Percentiles rank a stretch among this genome's conserved stretches.
These are phyloP conservation scores for Mico argentatus DNA, from an alignment of 2,797 vertebrate genomes.

Conservation along the genomic window DNA sequence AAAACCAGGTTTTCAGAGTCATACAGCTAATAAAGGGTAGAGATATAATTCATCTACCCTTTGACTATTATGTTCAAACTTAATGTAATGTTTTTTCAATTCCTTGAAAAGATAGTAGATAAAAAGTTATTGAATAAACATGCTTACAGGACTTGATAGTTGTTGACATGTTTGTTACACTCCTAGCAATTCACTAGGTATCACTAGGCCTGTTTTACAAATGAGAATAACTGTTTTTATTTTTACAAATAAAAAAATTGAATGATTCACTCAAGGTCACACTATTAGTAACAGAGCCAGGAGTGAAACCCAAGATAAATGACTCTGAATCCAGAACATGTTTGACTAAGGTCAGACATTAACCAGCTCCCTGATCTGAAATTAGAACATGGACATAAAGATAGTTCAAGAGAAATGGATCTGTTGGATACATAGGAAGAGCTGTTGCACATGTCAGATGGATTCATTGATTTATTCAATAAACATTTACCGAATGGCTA, in stretches of 20 bases:
- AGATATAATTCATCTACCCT: not conserved
- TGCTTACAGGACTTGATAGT: not conserved
- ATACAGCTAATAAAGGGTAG: not conserved
- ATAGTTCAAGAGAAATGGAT: conserved; percentile 44
- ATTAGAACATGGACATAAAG: conserved; percentile 34
- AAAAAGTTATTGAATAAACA: not conserved
- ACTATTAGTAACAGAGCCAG: conserved; percentile 41
- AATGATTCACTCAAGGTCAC: conserved; percentile 36
- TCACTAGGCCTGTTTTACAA: conserved; percentile 34
- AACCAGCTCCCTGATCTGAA: conserved; percentile 51
- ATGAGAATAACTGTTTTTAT: conserved; percentile 21
- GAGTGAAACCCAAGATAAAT: conserved; percentile 53
- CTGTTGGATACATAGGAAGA: not conserved
- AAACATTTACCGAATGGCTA: conserved; percentile 21
- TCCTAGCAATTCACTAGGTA: not conserved
- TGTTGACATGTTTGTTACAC: not conserved
- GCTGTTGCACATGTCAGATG: not conserved
- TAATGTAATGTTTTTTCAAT: not conserved
- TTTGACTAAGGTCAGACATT: conserved; percentile 68
- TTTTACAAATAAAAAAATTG: not conserved
- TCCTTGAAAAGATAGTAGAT: not conserved
- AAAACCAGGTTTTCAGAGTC: not conserved
- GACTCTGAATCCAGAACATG: conserved; percentile 13
- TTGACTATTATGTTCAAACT: not conserved
- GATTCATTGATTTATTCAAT: conserved; percentile 14